A percentile compares a stretch with the other conserved stretches of the same genome.
Conservation (phyloP, 1,140 invertebrate species). For the Antheraea mylitta region DNA sequence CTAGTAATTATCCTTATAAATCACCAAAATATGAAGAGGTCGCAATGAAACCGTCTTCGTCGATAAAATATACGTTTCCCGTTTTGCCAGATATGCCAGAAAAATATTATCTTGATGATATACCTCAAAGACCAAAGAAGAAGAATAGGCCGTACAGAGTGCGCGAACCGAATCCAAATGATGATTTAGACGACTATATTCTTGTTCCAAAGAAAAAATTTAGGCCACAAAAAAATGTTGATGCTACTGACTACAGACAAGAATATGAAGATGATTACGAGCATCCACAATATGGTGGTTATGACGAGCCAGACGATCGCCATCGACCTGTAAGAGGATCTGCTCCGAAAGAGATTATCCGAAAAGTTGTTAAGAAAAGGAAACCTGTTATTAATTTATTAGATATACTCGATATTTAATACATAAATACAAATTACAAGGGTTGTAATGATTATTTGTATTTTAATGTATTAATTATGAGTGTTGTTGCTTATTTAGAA, state of each 20-base stretch:
- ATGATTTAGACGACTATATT: constrained; percentile 61
- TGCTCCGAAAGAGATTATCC: constrained; percentile 55
- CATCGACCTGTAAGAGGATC: constrained; percentile 43
- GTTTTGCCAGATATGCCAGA: constrained; percentile 47
- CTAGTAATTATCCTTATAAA: constrained; percentile 26
- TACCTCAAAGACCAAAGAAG: constrained; percentile 54
- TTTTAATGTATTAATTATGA: neutral
- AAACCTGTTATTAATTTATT: constrained; percentile 58
- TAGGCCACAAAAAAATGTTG: constrained; percentile 46
- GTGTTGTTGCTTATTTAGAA: neutral
- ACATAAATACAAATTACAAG: neutral
- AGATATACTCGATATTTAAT: constrained; percentile 72
- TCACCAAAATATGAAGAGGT: constrained; percentile 46
- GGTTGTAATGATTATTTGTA: constrained; percentile 1
- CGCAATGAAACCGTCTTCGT: constrained; percentile 31
- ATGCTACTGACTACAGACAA: constrained; percentile 45
- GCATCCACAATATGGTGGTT: constrained; percentile 32
- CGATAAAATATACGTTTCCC: constrained; percentile 47
- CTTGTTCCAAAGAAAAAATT: constrained; percentile 66
- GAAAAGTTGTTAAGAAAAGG: constrained; percentile 65
- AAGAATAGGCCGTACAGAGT: constrained; percentile 51
- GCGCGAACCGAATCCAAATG: constrained; percentile 34
- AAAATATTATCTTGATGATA: constrained; percentile 50
- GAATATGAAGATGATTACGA: constrained; percentile 57
- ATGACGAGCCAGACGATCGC: constrained; percentile 49